Evolutionary conservation across 2,113 vertebrate species (phyloP), one percentile per base, ranked within the genome.

Genomic region (Neodontobutis hainanensis): DNA sequence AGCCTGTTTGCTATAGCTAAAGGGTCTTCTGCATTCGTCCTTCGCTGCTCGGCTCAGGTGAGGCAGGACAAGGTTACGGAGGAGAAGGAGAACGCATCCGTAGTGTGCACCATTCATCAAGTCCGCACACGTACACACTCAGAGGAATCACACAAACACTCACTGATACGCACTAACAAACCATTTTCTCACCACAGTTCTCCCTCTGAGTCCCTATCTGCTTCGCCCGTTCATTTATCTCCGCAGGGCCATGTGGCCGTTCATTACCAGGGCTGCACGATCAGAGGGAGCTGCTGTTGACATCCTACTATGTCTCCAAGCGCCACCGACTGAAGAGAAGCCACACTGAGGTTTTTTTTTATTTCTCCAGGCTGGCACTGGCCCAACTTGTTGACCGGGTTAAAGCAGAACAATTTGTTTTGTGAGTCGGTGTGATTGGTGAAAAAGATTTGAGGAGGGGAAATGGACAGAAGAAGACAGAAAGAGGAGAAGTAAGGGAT

Each of bases 21-120:
- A 2, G 11, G 12, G 8, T 5, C 10, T 5, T 46, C 12, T 61
- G 78, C 61, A 68, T 38, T 62, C 19, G 62, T 69, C 69, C 80
- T 70, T 12, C 38, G 70, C 66, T 40, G 60, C 65, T 87, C 58
- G 11, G 67, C 61, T 68, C 85, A 85, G 89, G 80, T 80, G 89
- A 84, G 75, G 80, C 85, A 77, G 85, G 88, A 90, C 85, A 89
- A 89, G 89, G 90, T 92, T 77, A 89, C 80, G 66, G 74, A 61
- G 55, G 73, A 76, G 73, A 85, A 51, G 58, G 58, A 64, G 75
- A 81, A 72, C 60, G 34, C 75, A 85, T 82, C 87, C 85, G 78
- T 15, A 76, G 65, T 77, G 45, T 40, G 56, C 35, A 38, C 70
- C 81, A 80, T 88, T 88, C 80, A 90, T 89, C 80, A 83, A 65